phyloP scores from a whole-genome alignment of 1,140 invertebrate species.

The Tetramorium alpestre region DNA sequence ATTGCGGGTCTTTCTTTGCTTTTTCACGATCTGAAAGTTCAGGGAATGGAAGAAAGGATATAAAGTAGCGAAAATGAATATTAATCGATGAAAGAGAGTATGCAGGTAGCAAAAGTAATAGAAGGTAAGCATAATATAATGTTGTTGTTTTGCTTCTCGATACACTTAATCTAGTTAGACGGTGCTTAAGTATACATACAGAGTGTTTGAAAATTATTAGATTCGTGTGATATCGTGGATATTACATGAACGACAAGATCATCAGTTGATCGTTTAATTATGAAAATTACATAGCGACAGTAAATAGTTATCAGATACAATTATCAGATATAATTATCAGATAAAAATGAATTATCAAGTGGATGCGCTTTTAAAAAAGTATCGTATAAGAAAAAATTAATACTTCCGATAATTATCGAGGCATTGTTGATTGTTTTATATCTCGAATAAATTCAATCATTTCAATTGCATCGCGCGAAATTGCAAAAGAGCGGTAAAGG shows the following conservation, averaged over 20 bases:
- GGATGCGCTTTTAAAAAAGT: background rate
- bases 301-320: constrained; percentile 5
- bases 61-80: background rate
- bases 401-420: background rate
- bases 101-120: background rate
- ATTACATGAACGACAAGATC: background rate
- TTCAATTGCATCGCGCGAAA: constrained; percentile 12
- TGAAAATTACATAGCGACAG: constrained; percentile 40
- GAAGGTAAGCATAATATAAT: background rate
- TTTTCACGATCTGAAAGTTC: background rate
- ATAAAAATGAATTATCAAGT: constrained; percentile 34
- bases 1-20: background rate
- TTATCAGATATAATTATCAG: background rate
- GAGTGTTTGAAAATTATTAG: background rate
- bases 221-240: background rate
- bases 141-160: background rate
- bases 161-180: background rate
- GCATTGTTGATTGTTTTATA: constrained; percentile 8
- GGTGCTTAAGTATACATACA: background rate
- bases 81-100: background rate
- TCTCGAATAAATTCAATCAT: background rate
- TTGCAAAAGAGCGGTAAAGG: background rate
- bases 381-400: constrained; percentile 14
- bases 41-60: background rate
- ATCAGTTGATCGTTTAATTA: constrained; percentile 26